Conservation (phyloP, 2,888 invertebrate genomes). For the Cantharis rufa region DNA sequence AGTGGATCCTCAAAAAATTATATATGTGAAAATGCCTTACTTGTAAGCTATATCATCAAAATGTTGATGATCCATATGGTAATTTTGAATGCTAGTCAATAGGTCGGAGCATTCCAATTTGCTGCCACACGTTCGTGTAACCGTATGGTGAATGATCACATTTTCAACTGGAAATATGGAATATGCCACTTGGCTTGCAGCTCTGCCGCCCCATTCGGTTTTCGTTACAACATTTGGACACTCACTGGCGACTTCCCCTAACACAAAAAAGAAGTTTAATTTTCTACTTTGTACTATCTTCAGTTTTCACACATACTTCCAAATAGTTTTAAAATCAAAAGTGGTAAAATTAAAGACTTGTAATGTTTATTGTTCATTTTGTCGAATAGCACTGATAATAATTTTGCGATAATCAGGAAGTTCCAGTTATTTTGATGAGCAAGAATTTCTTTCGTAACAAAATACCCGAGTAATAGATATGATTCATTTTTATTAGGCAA, state of each 20-base stretch:
- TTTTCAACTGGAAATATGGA: constrained; percentile 58
- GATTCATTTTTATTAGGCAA: background rate
- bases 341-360: background rate
- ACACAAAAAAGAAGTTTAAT: background rate
- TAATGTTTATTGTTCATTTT: background rate
- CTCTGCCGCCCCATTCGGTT: constrained; percentile 64
- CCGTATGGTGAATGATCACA: constrained; percentile 64
- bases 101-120: constrained; percentile 54
- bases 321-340: background rate
- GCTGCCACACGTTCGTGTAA: constrained; percentile 56
- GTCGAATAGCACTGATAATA: background rate
- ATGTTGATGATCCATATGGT: constrained; percentile 57
- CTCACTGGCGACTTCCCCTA: constrained; percentile 23
- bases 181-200: constrained; percentile 59
- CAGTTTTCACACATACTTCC: background rate
- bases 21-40: constrained; percentile 54
- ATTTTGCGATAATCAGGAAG: background rate
- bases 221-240: constrained; percentile 63
- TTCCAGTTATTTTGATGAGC: background rate
- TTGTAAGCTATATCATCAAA: constrained; percentile 65
- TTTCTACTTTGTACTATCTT: background rate
- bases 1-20: too few relatives aligned
- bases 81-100: constrained; percentile 57
- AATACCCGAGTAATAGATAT: background rate
- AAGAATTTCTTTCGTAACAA: background rate